Evolutionary conservation across 2,888 invertebrate species (phyloP).

Genomic region (Himalopsyche anomala): DNA sequence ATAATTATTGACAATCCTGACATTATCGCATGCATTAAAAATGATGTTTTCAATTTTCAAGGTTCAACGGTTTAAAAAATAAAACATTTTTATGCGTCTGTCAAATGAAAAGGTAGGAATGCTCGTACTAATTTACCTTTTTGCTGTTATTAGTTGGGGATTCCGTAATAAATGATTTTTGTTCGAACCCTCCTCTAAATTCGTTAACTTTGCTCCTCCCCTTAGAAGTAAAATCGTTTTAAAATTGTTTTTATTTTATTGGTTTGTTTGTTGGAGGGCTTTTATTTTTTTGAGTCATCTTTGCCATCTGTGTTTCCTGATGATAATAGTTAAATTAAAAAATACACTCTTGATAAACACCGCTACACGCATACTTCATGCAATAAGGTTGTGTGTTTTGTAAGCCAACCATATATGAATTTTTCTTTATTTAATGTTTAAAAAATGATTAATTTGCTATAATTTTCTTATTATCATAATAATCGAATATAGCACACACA

Average conservation of each 20-base stretch:
- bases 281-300: slow-evolving; percentile 47
- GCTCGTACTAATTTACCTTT: slow-evolving; percentile 46
- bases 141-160: slow-evolving; percentile 51
- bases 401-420: no score
- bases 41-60: slow-evolving; percentile 10
- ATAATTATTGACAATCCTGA: background rate
- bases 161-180: slow-evolving; percentile 61
- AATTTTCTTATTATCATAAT: no score
- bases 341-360: background rate
- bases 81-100: background rate
- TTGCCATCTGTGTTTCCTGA: slow-evolving; percentile 55
- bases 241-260: slow-evolving; percentile 53
- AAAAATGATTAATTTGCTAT: no score
- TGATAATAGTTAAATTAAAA: slow-evolving; percentile 20
- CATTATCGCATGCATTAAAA: background rate
- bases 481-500: no score
- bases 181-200: slow-evolving; percentile 59
- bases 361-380: no score
- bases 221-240: slow-evolving; percentile 58
- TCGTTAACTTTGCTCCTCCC: slow-evolving; percentile 61
- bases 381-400: no score
- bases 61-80: slow-evolving; percentile 4
- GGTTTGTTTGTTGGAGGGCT: slow-evolving; percentile 52
- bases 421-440: no score
- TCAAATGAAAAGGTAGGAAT: slow-evolving; percentile 32